Percentiles rank a stretch among this genome's conserved stretches.
Conservation (phyloP, 2,797 vertebrate species). For the Phrynocephalus vlangalii region DNA sequence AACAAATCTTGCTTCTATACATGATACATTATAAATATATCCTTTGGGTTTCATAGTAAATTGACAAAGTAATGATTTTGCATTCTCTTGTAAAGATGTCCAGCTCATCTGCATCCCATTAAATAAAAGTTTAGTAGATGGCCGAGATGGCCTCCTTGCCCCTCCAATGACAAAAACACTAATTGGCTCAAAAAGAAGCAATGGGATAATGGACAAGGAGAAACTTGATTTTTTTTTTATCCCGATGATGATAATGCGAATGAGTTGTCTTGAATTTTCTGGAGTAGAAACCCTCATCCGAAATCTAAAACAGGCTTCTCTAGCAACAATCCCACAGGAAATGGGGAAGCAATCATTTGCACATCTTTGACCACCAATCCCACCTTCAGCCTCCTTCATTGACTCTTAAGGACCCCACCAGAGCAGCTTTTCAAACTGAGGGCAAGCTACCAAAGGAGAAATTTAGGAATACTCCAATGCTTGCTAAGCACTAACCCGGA, state of each 20-base stretch:
- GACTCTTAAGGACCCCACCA: neutral
- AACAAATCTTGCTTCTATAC: constrained; percentile 67
- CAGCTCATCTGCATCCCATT: constrained; percentile 67
- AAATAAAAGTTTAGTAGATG: constrained; percentile 59
- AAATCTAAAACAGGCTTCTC: neutral
- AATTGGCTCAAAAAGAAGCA: neutral
- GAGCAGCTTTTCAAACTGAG: neutral
- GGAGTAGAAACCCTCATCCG: too few relatives aligned
- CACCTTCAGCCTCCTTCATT: neutral
- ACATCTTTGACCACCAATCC: neutral
- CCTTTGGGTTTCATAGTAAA: constrained; percentile 74
- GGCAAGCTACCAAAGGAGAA: too few relatives aligned
- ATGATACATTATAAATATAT: constrained; percentile 74
- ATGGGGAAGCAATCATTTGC: neutral
- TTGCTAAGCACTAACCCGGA: neutral
- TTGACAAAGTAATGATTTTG: constrained; percentile 74
- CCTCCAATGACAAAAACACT: neutral
- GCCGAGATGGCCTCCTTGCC: neutral
- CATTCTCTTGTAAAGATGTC: constrained; percentile 63
- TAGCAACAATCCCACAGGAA: neutral
- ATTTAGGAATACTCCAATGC: neutral
- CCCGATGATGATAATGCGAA: neutral
- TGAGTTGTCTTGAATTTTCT: neutral
- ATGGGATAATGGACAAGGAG: neutral
- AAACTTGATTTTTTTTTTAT: neutral